Base-by-base conservation (phyloP, 1,140 invertebrate species). In the Drosophila malerkotliana region DNA sequence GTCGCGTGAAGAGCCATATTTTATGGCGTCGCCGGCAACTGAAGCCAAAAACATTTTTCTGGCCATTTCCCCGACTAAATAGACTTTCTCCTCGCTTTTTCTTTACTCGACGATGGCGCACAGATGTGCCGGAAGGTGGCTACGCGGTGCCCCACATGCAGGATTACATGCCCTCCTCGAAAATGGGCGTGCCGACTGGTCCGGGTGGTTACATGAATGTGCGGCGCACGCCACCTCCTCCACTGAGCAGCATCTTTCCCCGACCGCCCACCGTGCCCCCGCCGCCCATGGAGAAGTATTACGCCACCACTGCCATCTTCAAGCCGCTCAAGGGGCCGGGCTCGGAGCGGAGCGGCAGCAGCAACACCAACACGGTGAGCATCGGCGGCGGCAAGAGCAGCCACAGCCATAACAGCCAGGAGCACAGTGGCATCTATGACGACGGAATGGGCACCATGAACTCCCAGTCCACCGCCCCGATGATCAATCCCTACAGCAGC, bases 211-310 rank as follows among this genome's bases (percentile, higher is more conserved):
- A 92, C 67, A 87, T 92, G 63, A 91, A 92, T 72, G 91, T 92
- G 51, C 87, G 91, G 8, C 72, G 87, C 2, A 92, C 91, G 14
- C 92, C 91, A 51, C 82, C 89, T 12, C 92, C 93, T 53, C 90
- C 90, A 54, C 84, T 93, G 67, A 93, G 94, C 83, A 94, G 94
- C 85, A 94, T 95, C 88, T 93, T 94, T 79, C 93, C 94, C 71
- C 93, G 94, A 92, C 94, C 95, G 53, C 94, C 94, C 10, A 87
- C 89, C 7, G 90, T 91, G 56, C 94, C 95, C 57, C 95, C 95
- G 44, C 95, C 95, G 34, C 95, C 95, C 28, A 94, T 95, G 59
- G 95, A 96, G 90, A 94, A 95, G 71, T 96, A 96, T 90, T 96
- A 96, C 90, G 94, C 95, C 51, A 94, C 95, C 55, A 94, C 91